A percentile compares a stretch with the other conserved stretches of the same genome.
Conservation (phyloP, 53 echinoderm and acorn worm genomes). For the Antedon mediterranea region DNA sequence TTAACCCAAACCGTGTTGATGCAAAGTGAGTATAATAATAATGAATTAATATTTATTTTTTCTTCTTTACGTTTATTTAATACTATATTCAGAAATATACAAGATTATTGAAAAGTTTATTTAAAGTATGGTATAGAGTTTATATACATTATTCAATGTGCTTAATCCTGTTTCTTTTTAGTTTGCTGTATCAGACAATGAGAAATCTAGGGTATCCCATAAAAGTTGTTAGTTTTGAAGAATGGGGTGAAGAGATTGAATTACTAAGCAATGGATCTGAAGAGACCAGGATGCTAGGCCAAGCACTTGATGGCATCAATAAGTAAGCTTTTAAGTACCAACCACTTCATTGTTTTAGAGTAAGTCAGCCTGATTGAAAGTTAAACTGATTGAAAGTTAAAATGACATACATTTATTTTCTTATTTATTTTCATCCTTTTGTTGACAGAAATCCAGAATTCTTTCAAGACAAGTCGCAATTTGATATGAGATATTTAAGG, state of each 20-base stretch:
- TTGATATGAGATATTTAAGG: background rate
- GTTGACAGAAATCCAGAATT: background rate
- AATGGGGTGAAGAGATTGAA: slow-evolving; percentile 27
- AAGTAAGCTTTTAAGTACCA: slow-evolving; percentile 21
- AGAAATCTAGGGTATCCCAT: slow-evolving; percentile 18
- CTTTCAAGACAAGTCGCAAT: background rate
- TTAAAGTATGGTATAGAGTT: too few species aligned
- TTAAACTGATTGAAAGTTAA: too few species aligned
- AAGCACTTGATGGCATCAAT: slow-evolving; percentile 27
- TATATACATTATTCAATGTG: too few species aligned
- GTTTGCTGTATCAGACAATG: slow-evolving; percentile 24
- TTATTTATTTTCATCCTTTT: background rate
- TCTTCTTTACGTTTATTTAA: background rate
- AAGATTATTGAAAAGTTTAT: too few species aligned
- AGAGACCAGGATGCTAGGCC: slow-evolving; percentile 3
- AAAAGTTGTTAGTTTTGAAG: slow-evolving; percentile 16
- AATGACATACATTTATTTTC: background rate
- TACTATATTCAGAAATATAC: too few species aligned
- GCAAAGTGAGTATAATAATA: slow-evolving; percentile 5
- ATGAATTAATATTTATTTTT: background rate
- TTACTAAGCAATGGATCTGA: slow-evolving; percentile 1
- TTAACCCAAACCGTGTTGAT: slow-evolving; percentile 22
- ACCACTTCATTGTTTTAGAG: too few species aligned
- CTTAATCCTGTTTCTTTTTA: background rate
- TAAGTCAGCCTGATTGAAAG: too few species aligned